phyloP scores from a whole-genome alignment of 2,888 invertebrate species.

The Cephonodes hylas region DNA sequence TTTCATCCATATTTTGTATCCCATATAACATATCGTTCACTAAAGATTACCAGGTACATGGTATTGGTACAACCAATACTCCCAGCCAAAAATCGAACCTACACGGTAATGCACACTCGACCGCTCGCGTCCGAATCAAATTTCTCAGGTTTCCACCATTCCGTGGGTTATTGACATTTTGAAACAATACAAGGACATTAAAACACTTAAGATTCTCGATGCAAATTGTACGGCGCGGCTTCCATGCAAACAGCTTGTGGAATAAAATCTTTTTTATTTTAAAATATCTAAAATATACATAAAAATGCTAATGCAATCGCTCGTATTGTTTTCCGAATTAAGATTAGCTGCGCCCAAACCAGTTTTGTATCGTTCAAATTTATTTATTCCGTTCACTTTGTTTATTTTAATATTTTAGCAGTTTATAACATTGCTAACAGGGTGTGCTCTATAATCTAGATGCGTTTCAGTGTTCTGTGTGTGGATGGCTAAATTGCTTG shows the following conservation, averaged over 20 bases:
- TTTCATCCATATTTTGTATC: no score
- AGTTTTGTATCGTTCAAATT: constrained; percentile 3
- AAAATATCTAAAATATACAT: constrained; percentile 9
- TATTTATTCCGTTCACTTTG: constrained; percentile 4
- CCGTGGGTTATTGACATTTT: constrained; percentile 4
- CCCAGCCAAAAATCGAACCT: no score
- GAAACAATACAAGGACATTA: constrained; percentile 10
- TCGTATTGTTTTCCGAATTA: constrained; percentile 8
- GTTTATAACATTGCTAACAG: background rate
- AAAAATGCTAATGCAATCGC: background rate
- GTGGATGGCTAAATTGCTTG: background rate
- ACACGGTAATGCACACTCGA: no score
- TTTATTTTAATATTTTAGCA: constrained; percentile 11
- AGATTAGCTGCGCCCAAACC: background rate
- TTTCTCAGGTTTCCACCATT: background rate
- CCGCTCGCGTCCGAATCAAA: no score
- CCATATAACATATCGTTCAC: no score
- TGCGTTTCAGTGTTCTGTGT: background rate
- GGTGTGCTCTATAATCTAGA: constrained; percentile 2
- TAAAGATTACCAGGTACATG: no score
- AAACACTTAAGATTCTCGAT: constrained; percentile 12
- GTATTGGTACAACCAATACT: no score
- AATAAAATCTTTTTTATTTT: constrained; percentile 2
- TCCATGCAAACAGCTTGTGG: constrained; percentile 11
- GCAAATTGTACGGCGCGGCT: constrained; percentile 4